A percentile compares a stretch with the other conserved stretches of the same genome.
phyloP scores from a whole-genome alignment of 35 echinoderm and acorn worm genomes.

The Holothuria glaberrima region DNA sequence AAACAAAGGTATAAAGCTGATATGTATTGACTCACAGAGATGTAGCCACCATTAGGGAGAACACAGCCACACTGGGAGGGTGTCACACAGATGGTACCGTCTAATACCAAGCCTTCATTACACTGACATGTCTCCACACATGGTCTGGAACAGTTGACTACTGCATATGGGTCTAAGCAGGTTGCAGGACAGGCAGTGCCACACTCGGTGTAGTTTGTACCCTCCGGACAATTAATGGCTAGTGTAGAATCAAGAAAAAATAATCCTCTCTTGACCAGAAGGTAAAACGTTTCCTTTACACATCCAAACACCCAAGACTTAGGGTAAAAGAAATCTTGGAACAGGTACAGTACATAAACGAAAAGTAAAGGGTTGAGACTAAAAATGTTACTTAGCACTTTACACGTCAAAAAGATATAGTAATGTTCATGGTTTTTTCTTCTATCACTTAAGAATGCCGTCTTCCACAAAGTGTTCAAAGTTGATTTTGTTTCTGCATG shows the following conservation, averaged over 20 bases:
- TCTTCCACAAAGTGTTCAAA: too few species aligned
- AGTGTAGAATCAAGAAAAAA: background rate
- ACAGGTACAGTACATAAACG: too few species aligned
- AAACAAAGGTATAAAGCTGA: background rate
- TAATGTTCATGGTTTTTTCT: too few species aligned
- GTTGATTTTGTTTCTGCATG: too few species aligned
- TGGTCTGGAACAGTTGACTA: conserved; percentile 8
- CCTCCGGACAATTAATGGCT: conserved; percentile 28
- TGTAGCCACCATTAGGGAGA: conserved; percentile 18
- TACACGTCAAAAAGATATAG: too few species aligned
- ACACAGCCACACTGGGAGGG: conserved; percentile 35
- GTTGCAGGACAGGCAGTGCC: conserved; percentile 38
- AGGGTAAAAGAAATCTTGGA: too few species aligned
- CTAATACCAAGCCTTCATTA: conserved; percentile 26
- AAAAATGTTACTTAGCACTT: too few species aligned
- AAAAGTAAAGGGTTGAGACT: too few species aligned
- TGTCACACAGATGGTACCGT: conserved; percentile 19
- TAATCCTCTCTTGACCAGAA: background rate
- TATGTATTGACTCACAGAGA: conserved; percentile 38
- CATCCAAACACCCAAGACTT: too few species aligned
- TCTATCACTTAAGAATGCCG: too few species aligned
- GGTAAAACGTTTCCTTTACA: too few species aligned
- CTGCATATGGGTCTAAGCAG: background rate
- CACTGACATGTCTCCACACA: conserved; percentile 51
- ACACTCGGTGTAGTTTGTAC: conserved; percentile 22